phyloP scores from a whole-genome alignment of 2,113 vertebrate genomes.

The western clawed frog (Xenopus tropicalis) region DNA sequence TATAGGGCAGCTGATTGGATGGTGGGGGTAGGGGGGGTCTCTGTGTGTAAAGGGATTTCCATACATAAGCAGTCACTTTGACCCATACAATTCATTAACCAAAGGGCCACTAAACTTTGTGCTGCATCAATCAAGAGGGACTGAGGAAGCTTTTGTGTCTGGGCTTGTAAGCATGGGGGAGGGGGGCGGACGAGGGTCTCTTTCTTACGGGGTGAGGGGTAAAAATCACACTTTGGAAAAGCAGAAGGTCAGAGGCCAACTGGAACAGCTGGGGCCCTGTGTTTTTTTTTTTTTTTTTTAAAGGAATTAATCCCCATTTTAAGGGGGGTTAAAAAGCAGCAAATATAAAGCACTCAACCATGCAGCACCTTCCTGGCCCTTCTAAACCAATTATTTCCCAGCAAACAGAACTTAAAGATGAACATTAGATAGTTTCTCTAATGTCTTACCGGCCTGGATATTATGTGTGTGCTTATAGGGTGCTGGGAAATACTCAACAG shows the following conservation, averaged over 20 bases:
- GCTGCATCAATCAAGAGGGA: conserved; percentile 30
- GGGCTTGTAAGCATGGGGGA: conserved; percentile 21
- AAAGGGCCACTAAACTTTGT: conserved; percentile 30
- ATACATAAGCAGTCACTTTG: conserved; percentile 40
- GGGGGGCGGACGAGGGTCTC: neutral
- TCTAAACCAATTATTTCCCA: conserved; percentile 19
- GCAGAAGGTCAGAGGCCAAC: conserved; percentile 33
- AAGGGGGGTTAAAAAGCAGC: conserved; percentile 11
- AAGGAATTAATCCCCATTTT: conserved; percentile 23
- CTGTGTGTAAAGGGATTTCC: conserved; percentile 27
- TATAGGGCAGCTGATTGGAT: neutral
- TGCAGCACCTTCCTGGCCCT: conserved; percentile 25
- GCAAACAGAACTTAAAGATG: neutral
- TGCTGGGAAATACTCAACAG: too few species aligned
- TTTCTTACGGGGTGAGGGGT: conserved; percentile 28
- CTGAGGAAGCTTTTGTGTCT: conserved; percentile 31
- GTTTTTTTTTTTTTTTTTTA: conserved; percentile 19
- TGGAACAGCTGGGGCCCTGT: conserved; percentile 27
- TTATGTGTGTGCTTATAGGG: too few species aligned
- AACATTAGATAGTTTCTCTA: too few species aligned
- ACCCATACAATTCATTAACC: conserved; percentile 28
- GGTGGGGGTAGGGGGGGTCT: neutral
- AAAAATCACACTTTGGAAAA: conserved; percentile 35
- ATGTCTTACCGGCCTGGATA: too few species aligned
- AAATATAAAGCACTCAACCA: conserved; percentile 14